Conservation (phyloP, 2,113 vertebrate genomes). For the Symphodus melops region DNA sequence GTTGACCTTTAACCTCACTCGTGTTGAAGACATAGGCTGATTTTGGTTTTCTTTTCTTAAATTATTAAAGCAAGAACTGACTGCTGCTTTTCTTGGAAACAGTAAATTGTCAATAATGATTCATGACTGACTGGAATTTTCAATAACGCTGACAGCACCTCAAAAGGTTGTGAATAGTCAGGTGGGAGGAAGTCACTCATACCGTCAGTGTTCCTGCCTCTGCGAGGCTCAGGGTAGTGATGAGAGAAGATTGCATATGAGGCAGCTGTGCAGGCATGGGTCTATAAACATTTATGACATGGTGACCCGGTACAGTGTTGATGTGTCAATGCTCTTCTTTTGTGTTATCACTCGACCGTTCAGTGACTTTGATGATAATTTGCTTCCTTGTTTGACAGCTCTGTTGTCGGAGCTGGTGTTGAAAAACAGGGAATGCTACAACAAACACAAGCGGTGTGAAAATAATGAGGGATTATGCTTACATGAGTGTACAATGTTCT, state of each 20-base stretch:
- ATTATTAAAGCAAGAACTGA: not conserved
- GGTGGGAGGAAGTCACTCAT: constrained; percentile 36
- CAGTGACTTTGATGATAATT: constrained; percentile 50
- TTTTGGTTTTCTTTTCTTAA: not conserved
- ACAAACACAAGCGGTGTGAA: constrained; percentile 52
- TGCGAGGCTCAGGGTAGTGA: constrained; percentile 25
- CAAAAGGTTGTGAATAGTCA: constrained; percentile 42
- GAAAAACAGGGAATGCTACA: constrained; percentile 32
- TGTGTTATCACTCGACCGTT: constrained; percentile 61
- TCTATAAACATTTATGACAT: constrained; percentile 67
- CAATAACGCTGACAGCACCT: not conserved
- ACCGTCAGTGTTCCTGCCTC: constrained; percentile 13
- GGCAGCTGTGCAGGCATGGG: constrained; percentile 65
- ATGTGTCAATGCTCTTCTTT: constrained; percentile 55
- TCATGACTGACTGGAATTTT: constrained; percentile 21
- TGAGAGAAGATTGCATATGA: constrained; percentile 57
- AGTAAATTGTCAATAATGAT: constrained; percentile 3
- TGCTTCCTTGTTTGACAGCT: constrained; percentile 64
- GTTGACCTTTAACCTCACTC: not conserved
- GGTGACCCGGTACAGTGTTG: constrained; percentile 64
- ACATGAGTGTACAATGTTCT: constrained; percentile 10
- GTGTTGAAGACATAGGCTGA: not conserved
- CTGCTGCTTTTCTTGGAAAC: not conserved
- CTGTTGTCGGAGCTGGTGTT: constrained; percentile 36
- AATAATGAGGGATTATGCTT: constrained; percentile 38